Base-by-base conservation (phyloP, 1,140 invertebrate genomes). In the Ceratosolen solmsi region DNA sequence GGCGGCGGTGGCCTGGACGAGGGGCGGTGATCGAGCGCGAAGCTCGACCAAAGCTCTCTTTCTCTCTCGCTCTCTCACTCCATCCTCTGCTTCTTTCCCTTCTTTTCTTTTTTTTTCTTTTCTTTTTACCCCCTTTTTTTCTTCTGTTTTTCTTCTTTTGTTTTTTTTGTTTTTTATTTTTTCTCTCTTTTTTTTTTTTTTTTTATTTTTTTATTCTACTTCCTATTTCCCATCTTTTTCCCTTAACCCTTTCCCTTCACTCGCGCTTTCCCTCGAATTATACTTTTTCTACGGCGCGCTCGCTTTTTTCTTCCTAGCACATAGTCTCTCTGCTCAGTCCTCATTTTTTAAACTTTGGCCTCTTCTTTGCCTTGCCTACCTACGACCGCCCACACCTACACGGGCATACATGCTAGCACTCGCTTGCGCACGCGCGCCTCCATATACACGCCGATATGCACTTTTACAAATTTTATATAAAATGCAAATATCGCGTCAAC, bases 11-110 rank as follows among this genome's bases (percentile, higher is more conserved):
- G 33, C 0, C 20, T 22, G 49, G 33, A 38, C 20, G 63, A 49
- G 70, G n/a, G 51, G 73, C 27, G 54, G 51, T 41, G 73, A 75
- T 75, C 36, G 73, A 75, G 54, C 73, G 51, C 36, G 71, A 54
- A 73, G 11, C 71, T 73, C 71, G 49, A 5, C 49, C 71, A 73
- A 73, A 73, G 27, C 49, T 54, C 49, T 51, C 38, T 38, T 7
- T 13, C 36, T 22, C 63, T 38, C 15, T 38, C 38, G 1, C 20
- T 25, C 68, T 1, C 68, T n/a, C n/a, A 20, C 9, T 65, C 63
- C 30, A 5, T 2, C 20, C 7, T 17, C 33, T 13, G 30, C 20
- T 15, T 65, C 63, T 27, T 4, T 5, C 27, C 11, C 27, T 11
- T 63, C 58, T 25, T 4, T n/a, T 63, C 15, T n/a, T 30, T 9